Percentiles rank a stretch among this genome's conserved stretches.
These are phyloP conservation scores for Apotomis capreana DNA, from an alignment of 2,888 invertebrate genomes.

Conservation along the genomic window DNA sequence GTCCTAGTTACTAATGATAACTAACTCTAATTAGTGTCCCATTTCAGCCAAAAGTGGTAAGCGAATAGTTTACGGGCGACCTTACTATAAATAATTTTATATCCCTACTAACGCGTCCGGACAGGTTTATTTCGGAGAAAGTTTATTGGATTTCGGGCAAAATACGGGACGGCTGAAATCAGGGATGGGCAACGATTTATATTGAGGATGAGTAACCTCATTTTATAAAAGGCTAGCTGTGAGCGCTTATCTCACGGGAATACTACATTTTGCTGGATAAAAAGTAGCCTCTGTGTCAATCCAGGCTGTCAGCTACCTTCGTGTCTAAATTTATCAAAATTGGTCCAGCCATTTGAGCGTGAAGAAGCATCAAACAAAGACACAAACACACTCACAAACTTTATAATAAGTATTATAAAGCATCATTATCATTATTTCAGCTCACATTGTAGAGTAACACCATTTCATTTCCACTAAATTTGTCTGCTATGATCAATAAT, in stretches of 20 bases:
- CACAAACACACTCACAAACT: no score
- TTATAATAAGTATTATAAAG: no score
- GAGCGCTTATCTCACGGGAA: no score
- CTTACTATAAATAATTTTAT: conserved; percentile 25
- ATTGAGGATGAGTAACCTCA: conserved; percentile 9
- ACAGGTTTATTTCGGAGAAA: conserved; percentile 24
- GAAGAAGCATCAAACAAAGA: no score
- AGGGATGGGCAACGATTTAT: conserved; percentile 2
- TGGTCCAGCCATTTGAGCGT: no score
- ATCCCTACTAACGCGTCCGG: not conserved
- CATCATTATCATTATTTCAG: no score
- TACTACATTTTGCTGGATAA: no score
- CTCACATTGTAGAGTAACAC: no score
- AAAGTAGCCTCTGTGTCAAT: no score
- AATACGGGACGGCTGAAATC: conserved; percentile 1
- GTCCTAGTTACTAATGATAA: not conserved
- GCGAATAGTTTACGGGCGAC: not conserved
- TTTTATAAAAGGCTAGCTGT: not conserved
- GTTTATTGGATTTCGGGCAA: conserved; percentile 21
- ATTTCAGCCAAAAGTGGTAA: not conserved
- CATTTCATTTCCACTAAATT: not conserved
- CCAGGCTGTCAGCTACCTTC: no score
- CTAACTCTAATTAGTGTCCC: not conserved
- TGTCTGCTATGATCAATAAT: no score
- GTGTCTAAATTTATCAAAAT: no score